These are phyloP conservation scores for Grapholita molesta DNA, from an alignment of 1,140 invertebrate species.

Conservation along the genomic window DNA sequence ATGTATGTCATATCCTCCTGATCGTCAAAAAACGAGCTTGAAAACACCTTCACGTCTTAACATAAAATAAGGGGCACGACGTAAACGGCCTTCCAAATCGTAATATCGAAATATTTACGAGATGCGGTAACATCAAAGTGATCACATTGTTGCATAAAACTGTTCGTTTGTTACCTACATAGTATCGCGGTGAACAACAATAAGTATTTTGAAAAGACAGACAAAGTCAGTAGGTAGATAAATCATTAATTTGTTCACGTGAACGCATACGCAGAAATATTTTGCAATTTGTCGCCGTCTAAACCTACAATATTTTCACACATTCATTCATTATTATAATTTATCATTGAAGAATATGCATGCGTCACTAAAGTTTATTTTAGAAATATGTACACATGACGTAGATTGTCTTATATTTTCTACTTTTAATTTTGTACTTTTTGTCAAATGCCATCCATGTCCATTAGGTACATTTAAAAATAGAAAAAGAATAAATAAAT, in stretches of 20 bases:
- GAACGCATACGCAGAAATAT: neutral
- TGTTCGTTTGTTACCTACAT: neutral
- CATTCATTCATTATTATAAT: neutral
- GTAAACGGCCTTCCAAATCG: neutral
- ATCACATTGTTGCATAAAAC: neutral
- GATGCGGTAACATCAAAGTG: neutral
- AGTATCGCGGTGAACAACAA: neutral
- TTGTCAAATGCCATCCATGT: too few relatives aligned
- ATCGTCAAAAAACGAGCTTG: neutral
- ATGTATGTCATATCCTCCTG: too few relatives aligned
- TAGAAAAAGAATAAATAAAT: too few relatives aligned
- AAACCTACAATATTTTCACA: neutral
- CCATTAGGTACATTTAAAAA: too few relatives aligned
- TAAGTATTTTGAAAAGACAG: neutral
- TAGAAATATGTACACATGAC: too few relatives aligned
- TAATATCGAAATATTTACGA: constrained; percentile 7
- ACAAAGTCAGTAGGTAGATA: neutral
- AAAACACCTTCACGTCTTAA: neutral
- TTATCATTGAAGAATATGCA: neutral
- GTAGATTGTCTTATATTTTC: too few relatives aligned
- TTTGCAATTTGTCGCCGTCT: neutral
- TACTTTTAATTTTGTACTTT: too few relatives aligned
- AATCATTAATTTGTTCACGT: neutral
- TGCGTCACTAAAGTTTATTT: too few relatives aligned
- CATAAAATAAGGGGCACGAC: neutral